Conservation (phyloP, 2,888 invertebrate genomes). For the Electrophaes corylata region DNA sequence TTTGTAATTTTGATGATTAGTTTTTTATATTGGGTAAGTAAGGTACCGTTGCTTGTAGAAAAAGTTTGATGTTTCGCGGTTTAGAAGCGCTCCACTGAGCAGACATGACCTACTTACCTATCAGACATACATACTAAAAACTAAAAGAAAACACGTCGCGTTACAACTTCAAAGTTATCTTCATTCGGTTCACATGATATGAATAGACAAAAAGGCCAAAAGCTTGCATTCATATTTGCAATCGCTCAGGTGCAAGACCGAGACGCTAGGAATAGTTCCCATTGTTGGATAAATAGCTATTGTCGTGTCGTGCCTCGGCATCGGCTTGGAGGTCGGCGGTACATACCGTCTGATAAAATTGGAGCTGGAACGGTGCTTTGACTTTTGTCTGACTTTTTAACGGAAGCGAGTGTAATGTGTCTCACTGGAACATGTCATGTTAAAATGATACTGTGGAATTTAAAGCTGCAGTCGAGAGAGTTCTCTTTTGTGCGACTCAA, state of each 20-base stretch:
- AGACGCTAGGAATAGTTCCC: conserved; percentile 61
- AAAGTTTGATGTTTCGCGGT: conserved; percentile 19
- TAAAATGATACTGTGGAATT: conserved; percentile 20
- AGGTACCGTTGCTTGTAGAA: conserved; percentile 17
- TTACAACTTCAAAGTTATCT: not conserved
- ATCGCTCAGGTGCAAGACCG: conserved; percentile 35
- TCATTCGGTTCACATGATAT: conserved; percentile 8
- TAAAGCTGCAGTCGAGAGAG: no score
- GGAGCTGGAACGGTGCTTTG: conserved; percentile 59
- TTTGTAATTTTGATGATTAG: conserved; percentile 40
- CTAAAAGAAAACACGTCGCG: not conserved
- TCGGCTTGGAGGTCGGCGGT: conserved; percentile 64
- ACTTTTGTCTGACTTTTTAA: conserved; percentile 41
- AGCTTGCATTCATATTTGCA: conserved; percentile 44
- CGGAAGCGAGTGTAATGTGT: conserved; percentile 35
- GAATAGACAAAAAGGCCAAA: conserved; percentile 37
- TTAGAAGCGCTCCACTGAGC: conserved; percentile 30
- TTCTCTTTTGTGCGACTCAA: no score
- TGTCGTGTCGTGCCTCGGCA: conserved; percentile 57
- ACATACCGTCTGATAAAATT: conserved; percentile 64
- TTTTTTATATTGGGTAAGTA: conserved; percentile 26
- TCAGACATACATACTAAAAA: conserved; percentile 8
- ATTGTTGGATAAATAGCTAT: conserved; percentile 68
- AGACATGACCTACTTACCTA: no score
- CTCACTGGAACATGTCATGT: conserved; percentile 26